Conservation (phyloP, 2,888 invertebrate species). For the Andrena flavipes region DNA sequence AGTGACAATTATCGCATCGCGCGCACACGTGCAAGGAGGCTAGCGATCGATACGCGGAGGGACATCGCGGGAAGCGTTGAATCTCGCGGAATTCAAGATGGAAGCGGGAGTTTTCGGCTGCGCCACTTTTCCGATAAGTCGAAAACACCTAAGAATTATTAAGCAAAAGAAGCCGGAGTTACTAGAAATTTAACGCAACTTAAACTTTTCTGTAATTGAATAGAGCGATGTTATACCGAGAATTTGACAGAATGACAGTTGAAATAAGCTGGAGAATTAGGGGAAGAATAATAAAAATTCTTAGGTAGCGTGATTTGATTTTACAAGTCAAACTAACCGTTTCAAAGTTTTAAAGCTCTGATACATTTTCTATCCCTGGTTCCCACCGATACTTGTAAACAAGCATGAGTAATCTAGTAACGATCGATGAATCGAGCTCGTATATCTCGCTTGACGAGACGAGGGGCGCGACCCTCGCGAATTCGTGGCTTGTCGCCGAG, state of each 20-base stretch:
- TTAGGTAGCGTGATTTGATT: too few species aligned
- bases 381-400: not conserved
- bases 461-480: constrained; percentile 33
- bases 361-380: too few species aligned
- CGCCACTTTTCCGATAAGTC: not conserved
- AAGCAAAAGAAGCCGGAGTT: too few species aligned
- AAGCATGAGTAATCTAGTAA: not conserved
- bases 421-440: constrained; percentile 10
- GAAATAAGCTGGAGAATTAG: too few species aligned
- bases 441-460: not conserved
- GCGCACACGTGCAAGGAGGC: constrained; percentile 32
- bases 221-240: too few species aligned
- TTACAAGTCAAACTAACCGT: too few species aligned
- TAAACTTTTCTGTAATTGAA: too few species aligned
- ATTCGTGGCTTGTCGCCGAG: constrained; percentile 29
- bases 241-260: too few species aligned
- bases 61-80: not conserved
- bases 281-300: too few species aligned
- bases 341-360: too few species aligned
- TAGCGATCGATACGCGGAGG: constrained; percentile 42
- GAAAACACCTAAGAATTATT: not conserved
- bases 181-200: too few species aligned
- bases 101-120: not conserved
- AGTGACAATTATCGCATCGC: constrained; percentile 54
- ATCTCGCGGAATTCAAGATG: constrained; percentile 18